These are phyloP conservation scores for Caenorhabditis macrosperma DNA, from an alignment of 2,888 invertebrate genomes.

Conservation along the genomic window DNA sequence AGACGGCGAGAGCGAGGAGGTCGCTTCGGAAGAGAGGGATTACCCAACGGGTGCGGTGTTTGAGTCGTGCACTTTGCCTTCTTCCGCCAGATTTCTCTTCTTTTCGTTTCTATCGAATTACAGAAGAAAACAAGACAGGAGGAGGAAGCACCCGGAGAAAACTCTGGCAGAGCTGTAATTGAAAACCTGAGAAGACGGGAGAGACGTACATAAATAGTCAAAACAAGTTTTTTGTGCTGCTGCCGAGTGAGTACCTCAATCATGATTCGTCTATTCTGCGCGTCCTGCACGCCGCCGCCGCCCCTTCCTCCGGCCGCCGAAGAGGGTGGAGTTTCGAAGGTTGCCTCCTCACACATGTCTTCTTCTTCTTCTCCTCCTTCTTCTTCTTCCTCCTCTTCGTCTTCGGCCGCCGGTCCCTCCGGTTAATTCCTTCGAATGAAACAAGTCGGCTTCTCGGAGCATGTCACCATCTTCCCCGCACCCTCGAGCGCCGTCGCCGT, in stretches of 20 bases:
- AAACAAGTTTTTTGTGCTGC: slow-evolving; percentile 44
- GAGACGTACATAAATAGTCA: slow-evolving; percentile 45
- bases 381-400: too few species aligned
- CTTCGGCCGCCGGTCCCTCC: slow-evolving; percentile 26
- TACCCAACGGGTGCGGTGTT: slow-evolving; percentile 16
- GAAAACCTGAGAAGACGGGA: slow-evolving; percentile 51
- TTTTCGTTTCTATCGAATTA: slow-evolving; percentile 29
- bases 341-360: slow-evolving; percentile 43
- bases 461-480: slow-evolving; percentile 50
- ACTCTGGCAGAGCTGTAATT: slow-evolving; percentile 47
- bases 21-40: slow-evolving; percentile 37
- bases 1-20: slow-evolving; percentile 11
- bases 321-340: slow-evolving; percentile 55
- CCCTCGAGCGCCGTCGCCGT: slow-evolving; percentile 30
- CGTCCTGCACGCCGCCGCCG: slow-evolving; percentile 23
- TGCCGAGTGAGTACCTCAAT: slow-evolving; percentile 54
- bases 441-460: slow-evolving; percentile 55
- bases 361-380: slow-evolving; percentile 23
- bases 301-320: not conserved
- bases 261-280: slow-evolving; percentile 52
- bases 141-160: not conserved
- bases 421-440: slow-evolving; percentile 47
- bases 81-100: slow-evolving; percentile 8
- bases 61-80: slow-evolving; percentile 16
- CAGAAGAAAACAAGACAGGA: slow-evolving; percentile 4